Evolutionary conservation across 2,113 vertebrate species (phyloP), one percentile per base, ranked within the genome.

Genomic region (Ictalurus furcatus): DNA sequence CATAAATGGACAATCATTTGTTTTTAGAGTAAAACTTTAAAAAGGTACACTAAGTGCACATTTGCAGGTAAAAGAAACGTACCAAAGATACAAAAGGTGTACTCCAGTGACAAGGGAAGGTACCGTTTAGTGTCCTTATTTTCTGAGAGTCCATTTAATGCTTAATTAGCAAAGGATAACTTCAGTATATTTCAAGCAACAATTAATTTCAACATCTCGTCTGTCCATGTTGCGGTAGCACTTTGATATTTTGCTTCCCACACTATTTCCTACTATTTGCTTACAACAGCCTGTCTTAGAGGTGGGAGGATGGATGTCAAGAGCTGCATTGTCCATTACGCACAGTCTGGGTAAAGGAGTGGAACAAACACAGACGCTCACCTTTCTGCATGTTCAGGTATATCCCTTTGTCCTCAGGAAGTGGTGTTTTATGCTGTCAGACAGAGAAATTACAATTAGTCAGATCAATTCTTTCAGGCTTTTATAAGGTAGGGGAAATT

Each of bases 361-460:
- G 9, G 21, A 61, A 84, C 54, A 76, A 78, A 73, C 48, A 80
- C 54, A 1, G 13, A 13, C 1, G 4, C 81, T 88, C 28, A 88
- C 87, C 19, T 84, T 34, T 30, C 1, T 6, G 28, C 67, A 76
- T 23, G 11, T 58, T 56, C 65, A 91, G 28, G 34, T 59, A 88
- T 78, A 91, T 91, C 12, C 90, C 90, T 8, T 1, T 85, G 21
- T 88, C 74, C 54, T 54, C 14, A 44, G 14, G 59, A 1, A 14
- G 21, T 44, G 12, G 13, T 44, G 6, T 52, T 30, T 9, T 1
- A 25, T 3, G 16, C 84, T 73, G n/a, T 85, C n/a, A 56, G 30
- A 85, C 13, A 85, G 13, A 73, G 67, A 56, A 34, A 56, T 56
- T 34, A 73, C 1, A 30, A 56, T 71, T 21, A 85, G 21, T 40